Evolutionary conservation across 2,888 invertebrate genomes (phyloP).

Genomic region (Eulithis prunata): DNA sequence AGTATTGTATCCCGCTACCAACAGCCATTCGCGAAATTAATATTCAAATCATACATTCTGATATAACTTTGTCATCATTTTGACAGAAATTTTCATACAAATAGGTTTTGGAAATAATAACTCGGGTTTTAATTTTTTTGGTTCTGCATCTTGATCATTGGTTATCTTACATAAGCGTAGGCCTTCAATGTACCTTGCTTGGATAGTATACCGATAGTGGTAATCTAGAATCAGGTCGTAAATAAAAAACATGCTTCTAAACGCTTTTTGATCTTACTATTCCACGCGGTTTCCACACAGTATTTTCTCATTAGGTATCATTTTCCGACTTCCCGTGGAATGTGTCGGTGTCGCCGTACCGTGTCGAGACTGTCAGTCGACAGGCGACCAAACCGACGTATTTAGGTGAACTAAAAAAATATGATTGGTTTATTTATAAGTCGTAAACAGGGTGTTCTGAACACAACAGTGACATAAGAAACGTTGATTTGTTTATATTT

Average conservation of each 20-base stretch:
- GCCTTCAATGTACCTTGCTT: too few species aligned
- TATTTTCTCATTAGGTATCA: slow-evolving; percentile 39
- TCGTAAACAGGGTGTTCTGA: slow-evolving; percentile 4
- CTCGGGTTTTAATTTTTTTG: too few species aligned
- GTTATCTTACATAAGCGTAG: too few species aligned
- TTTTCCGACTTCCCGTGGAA: slow-evolving; percentile 38
- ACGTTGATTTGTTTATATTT: too few species aligned
- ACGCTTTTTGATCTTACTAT: not conserved
- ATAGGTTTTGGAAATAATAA: too few species aligned
- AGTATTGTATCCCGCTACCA: slow-evolving; percentile 30
- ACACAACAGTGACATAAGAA: not conserved
- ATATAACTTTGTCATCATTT: slow-evolving; percentile 19
- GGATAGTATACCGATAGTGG: too few species aligned
- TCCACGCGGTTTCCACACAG: too few species aligned
- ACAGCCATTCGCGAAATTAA: slow-evolving; percentile 54
- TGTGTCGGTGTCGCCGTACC: slow-evolving; percentile 38
- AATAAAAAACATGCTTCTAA: not conserved
- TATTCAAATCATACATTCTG: slow-evolving; percentile 54
- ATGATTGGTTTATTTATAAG: slow-evolving; percentile 53
- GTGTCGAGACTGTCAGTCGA: slow-evolving; percentile 40
- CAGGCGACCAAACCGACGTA: slow-evolving; percentile 51
- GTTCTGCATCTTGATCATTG: too few species aligned
- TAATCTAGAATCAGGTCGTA: too few species aligned
- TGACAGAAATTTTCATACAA: slow-evolving; percentile 15
- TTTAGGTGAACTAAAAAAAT: slow-evolving; percentile 62